These are phyloP conservation scores for Drosophila novamexicana DNA, from an alignment of 1,140 invertebrate genomes.

Conservation along the genomic window DNA sequence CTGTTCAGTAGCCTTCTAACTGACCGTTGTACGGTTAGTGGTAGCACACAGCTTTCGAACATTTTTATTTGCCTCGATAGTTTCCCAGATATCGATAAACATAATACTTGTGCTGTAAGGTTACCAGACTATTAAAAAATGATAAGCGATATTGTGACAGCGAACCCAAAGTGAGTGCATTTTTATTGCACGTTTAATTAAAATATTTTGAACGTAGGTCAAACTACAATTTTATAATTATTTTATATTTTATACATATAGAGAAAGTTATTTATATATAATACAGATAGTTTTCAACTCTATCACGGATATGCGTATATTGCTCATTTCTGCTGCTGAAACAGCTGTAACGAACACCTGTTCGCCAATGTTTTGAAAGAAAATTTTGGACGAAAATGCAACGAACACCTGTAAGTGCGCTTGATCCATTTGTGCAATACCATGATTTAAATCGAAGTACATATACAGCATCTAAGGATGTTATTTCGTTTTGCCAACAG, in stretches of 20 bases:
- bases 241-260: too few species aligned
- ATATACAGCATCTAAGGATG: constrained; percentile 2
- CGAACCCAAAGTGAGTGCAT: not conserved
- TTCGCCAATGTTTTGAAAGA: constrained; percentile 1
- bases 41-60: too few species aligned
- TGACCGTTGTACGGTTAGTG: too few species aligned
- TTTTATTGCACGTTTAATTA: not conserved
- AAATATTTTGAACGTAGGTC: too few species aligned
- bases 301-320: not conserved
- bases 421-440: not conserved
- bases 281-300: too few species aligned
- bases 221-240: too few species aligned
- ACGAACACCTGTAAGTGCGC: constrained; percentile 24
- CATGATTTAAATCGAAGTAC: too few species aligned
- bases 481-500: not conserved
- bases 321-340: not conserved
- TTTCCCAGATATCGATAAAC: not conserved
- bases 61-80: too few species aligned
- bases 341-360: constrained; percentile 29
- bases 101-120: not conserved
- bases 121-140: not conserved
- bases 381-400: constrained; percentile 13
- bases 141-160: not conserved
- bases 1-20: too few species aligned
- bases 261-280: too few species aligned